Evolutionary conservation across 2,888 invertebrate species (phyloP).

Genomic region (Drosophila putrida): DNA sequence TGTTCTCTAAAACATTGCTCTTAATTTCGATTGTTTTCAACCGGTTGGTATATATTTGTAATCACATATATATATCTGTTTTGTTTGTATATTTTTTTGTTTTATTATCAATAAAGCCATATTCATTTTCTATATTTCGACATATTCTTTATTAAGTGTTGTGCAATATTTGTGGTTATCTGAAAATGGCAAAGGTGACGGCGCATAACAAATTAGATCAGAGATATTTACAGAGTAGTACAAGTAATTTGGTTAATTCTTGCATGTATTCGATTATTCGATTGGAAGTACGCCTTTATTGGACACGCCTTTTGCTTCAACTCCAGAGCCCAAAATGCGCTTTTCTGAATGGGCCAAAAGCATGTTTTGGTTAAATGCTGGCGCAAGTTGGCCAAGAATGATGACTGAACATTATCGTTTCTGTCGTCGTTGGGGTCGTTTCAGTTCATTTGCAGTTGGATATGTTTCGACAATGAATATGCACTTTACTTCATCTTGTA

Average conservation of each 20-base stretch:
- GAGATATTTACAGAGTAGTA: constrained; percentile 3
- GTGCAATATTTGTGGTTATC: constrained; percentile 18
- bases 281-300: constrained; percentile 2
- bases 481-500: constrained; percentile 22
- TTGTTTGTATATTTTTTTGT: background rate
- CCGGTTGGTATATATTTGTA: constrained; percentile 1
- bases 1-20: background rate
- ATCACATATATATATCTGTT: background rate
- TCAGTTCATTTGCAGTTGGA: constrained; percentile 15
- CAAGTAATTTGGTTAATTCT: constrained; percentile 9
- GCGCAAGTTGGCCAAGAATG: constrained; percentile 47
- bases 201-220: constrained; percentile 19
- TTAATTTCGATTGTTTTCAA: background rate
- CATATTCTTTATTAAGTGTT: constrained; percentile 15
- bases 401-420: constrained; percentile 59
- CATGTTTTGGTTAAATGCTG: constrained; percentile 3
- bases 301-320: constrained; percentile 21
- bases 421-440: constrained; percentile 23
- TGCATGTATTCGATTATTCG: constrained; percentile 4
- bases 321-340: constrained; percentile 1
- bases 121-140: background rate
- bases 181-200: constrained; percentile 5
- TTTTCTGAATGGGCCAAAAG: constrained; percentile 19
- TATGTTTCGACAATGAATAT: constrained; percentile 36
- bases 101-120: background rate